phyloP scores from a whole-genome alignment of 2,797 vertebrate species.

The Darevskia mixta region DNA sequence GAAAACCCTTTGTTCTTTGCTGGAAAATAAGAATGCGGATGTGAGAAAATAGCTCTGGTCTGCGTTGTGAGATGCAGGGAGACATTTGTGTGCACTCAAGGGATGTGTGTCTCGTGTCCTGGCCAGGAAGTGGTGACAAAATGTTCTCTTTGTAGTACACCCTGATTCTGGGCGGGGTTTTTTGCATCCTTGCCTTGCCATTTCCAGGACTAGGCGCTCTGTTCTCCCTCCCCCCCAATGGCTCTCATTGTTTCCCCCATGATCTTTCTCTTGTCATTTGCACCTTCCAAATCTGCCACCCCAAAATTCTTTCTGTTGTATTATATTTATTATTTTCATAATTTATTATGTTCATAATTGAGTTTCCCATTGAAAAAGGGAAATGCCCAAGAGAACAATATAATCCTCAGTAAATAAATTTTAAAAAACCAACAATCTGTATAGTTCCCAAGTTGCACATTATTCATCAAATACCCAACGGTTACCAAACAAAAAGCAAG shows the following conservation, averaged over 20 bases:
- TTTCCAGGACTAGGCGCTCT: background rate
- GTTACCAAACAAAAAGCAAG: too few relatives aligned
- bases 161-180: background rate
- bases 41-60: constrained; percentile 30
- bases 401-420: too few relatives aligned
- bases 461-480: too few relatives aligned
- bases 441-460: too few relatives aligned
- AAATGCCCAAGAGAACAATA: too few relatives aligned
- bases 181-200: background rate
- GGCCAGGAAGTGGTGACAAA: constrained; percentile 41
- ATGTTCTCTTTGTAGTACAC: constrained; percentile 58
- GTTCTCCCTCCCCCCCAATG: background rate
- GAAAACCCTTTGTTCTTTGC: background rate
- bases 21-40: background rate
- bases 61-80: constrained; percentile 34
- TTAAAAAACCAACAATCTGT: fast-evolving
- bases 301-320: background rate
- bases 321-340: too few relatives aligned
- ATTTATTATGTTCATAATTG: too few relatives aligned
- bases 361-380: too few relatives aligned
- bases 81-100: constrained; percentile 32
- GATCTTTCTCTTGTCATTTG: background rate
- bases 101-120: background rate
- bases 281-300: background rate
- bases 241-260: constrained; percentile 15